These are phyloP conservation scores for Gallinago stenura DNA, from an alignment of 2,797 vertebrate genomes.

Conservation along the genomic window DNA sequence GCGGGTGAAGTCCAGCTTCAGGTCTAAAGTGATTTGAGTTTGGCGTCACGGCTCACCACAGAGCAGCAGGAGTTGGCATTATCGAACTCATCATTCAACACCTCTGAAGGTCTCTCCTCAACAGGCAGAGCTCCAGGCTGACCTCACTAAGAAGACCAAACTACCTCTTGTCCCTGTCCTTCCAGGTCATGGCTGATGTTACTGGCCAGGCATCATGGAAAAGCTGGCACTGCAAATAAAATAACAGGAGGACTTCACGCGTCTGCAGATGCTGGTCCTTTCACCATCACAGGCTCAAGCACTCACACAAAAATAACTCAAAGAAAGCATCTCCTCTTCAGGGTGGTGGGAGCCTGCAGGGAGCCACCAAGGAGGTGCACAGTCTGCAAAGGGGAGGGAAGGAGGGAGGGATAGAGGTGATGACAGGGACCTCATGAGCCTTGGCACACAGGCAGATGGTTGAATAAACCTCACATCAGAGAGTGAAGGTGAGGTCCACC, in stretches of 20 bases:
- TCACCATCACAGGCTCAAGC: not conserved
- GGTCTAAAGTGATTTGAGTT: not conserved
- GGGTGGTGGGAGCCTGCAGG: not conserved
- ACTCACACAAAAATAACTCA: slow-evolving; percentile 3
- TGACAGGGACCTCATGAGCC: not conserved
- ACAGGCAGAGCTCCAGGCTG: not conserved
- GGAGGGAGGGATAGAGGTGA: not conserved
- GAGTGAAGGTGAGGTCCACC: not conserved
- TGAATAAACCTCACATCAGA: not conserved
- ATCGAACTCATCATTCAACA: not conserved
- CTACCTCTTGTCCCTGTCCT: slow-evolving; percentile 60
- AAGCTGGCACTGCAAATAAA: slow-evolving; percentile 60
- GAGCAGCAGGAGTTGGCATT: slow-evolving; percentile 6
- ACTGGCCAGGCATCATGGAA: slow-evolving; percentile 38
- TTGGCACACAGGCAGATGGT: not conserved
- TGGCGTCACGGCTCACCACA: slow-evolving; percentile 1
- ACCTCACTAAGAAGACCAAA: slow-evolving; percentile 38
- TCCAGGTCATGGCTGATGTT: slow-evolving; percentile 59
- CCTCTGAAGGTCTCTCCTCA: slow-evolving; percentile 39
- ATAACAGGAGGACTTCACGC: slow-evolving; percentile 41
- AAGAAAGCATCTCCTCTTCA: not conserved
- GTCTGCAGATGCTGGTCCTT: not conserved
- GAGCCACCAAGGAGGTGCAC: not conserved
- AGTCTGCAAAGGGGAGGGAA: not conserved
- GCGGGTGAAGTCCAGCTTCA: slow-evolving; percentile 18